Base-by-base conservation (phyloP, 2,113 vertebrate species). In the Girardinichthys multiradiatus region DNA sequence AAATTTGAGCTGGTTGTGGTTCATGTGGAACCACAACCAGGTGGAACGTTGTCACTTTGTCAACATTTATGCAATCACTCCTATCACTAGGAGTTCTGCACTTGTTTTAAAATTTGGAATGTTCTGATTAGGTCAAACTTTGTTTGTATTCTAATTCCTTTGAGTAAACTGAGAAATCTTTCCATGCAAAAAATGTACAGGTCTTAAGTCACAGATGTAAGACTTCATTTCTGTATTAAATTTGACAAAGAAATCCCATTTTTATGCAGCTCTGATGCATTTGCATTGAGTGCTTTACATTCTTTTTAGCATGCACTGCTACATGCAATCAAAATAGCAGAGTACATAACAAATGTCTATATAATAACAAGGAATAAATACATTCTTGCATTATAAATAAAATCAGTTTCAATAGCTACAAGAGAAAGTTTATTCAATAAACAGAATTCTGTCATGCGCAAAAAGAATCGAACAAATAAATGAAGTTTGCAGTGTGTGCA, bases 301-400 rank as follows among this genome's bases (percentile, higher is more conserved):
- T 85, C 76, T 70, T 54, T 76, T 57, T 19, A 77, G 66, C 90
- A 91, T 92, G 88, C 89, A 77, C 68, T 77, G 81, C 62, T 21
- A 81, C 86, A 85, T 89, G 89, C 89, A 31, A 71, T 63, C 58
- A 83, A 81, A 79, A 78, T 42, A 58, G 72, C 35, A 72, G 31
- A 83, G 82, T 66, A 57, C 79, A 35, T 1, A 66, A 76, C 77
- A 80, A 19, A 84, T 84, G 62, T 26, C 57, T 70, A 45, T 54
- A 10, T n/a, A 9, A 14, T 39, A 51, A 72, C 57, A 54, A 71
- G 65, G 30, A 13, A 30, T 19, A 26, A 57, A 60, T 39, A 27
- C 35, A 68, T 30, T 57, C 31, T 72, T n/a, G 28, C 62, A 72
- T 58, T 64, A 70, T 42, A 78, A 82, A 76, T 68, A 4, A 68